phyloP scores from a whole-genome alignment of 2,797 vertebrate species.

The Liparis tanakae region DNA sequence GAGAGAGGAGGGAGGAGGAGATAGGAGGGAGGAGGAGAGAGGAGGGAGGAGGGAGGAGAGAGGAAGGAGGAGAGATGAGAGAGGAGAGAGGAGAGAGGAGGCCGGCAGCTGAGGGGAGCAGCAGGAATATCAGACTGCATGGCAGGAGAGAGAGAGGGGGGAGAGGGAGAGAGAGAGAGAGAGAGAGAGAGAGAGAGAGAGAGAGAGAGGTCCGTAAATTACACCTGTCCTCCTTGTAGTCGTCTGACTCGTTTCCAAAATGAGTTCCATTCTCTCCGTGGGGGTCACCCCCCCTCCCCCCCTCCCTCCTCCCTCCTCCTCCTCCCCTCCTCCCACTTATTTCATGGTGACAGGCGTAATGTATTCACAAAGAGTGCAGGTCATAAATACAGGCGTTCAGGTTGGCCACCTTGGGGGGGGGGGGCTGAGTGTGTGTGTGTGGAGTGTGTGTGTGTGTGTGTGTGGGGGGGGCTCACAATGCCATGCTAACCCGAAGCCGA shows the following conservation, averaged over 20 bases:
- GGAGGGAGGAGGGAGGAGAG: too few relatives aligned
- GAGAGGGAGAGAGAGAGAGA: too few relatives aligned
- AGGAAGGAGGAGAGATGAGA: too few relatives aligned
- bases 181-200: constrained; percentile 34
- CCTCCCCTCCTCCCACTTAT: constrained; percentile 92
- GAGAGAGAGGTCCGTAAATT: constrained; percentile 91
- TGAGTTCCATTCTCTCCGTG: constrained; percentile 95
- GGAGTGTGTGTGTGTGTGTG: too few relatives aligned
- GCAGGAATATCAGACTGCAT: constrained; percentile 87
- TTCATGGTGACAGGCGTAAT: constrained; percentile 99
- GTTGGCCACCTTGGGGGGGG: constrained; percentile 87
- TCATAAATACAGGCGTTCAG: constrained; percentile 99
- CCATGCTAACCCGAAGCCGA: constrained; percentile 93
- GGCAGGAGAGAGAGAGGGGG: constrained; percentile 77
- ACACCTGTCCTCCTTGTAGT: constrained; percentile 96
- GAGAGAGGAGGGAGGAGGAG: too few relatives aligned
- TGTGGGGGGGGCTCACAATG: constrained; percentile 76
- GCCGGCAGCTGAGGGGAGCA: constrained; percentile 92
- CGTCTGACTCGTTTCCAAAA: constrained; percentile 96
- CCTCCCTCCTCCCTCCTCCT: constrained; percentile 79
- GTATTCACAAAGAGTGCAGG: constrained; percentile 98
- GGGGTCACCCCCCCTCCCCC: too few relatives aligned
- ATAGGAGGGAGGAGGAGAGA: too few relatives aligned
- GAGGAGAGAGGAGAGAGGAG: constrained; percentile 72
- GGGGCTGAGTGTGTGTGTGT: too few relatives aligned